Evolutionary conservation across 1,140 invertebrate species (phyloP).

Genomic region (Centruroides sculpturatus): DNA sequence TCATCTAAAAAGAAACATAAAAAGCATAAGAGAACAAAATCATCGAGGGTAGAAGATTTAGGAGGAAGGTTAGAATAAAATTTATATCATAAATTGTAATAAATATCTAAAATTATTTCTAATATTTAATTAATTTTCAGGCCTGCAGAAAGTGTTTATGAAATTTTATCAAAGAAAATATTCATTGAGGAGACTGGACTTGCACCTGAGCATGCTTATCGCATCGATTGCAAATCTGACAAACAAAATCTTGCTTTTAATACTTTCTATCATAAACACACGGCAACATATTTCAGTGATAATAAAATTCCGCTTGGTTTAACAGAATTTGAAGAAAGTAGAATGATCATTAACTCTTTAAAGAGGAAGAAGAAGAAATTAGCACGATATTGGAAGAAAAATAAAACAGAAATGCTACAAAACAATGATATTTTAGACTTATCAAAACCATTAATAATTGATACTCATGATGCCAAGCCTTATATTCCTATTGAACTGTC

Average conservation of each 20-base stretch:
- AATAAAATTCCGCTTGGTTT: slow-evolving; percentile 3
- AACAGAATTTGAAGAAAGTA: background rate
- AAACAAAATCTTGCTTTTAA: slow-evolving; percentile 13
- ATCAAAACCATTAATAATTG: background rate
- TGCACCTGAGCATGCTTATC: slow-evolving; percentile 13
- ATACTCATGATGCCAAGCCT: background rate
- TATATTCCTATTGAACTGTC: background rate
- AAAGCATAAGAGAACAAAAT: no score
- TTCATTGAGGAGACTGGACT: slow-evolving; percentile 18
- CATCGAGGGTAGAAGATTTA: no score
- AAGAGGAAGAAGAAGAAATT: no score
- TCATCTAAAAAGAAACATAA: no score
- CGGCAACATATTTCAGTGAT: slow-evolving; percentile 8
- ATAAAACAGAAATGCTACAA: background rate
- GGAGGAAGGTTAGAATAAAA: no score
- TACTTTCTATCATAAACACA: slow-evolving; percentile 6
- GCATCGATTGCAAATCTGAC: slow-evolving; percentile 11
- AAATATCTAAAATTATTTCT: no score
- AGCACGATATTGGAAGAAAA: no score
- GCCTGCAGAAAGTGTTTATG: no score
- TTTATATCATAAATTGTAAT: no score
- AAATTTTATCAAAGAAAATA: background rate
- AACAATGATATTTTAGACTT: background rate
- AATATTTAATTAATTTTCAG: no score
- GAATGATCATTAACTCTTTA: no score